Base-by-base conservation (phyloP, 1,140 invertebrate genomes). In the Caenorhabditis latens region DNA sequence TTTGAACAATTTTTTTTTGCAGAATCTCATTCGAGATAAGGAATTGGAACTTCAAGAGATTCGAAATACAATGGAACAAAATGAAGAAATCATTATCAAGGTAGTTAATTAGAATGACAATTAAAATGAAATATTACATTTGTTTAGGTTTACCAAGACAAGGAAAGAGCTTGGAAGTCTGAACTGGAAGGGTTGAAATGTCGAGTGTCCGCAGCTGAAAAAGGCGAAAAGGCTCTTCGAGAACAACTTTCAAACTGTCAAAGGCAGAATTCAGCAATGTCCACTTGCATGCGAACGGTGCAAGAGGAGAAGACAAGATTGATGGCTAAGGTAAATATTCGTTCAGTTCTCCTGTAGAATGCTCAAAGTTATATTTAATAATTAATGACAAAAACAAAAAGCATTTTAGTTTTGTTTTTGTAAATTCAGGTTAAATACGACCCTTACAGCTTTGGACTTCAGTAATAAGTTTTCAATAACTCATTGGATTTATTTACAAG, bases 81-180 rank as follows among this genome's bases (percentile, higher is more conserved):
- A 91, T 57, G 91, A 90, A 84, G 90, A 92, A 71, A 90, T 92
- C 46, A 84, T 91, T 21, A 89, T 91, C 16, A 86, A 86, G 79
- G 86, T 86, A 21, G 40, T 24, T 55, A 14, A 53, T 13, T 0
- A 40, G 16, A 24, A 24, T 14, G 24, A 16, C 1, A 82, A 16
- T 11, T 19, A 19, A 82, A 16, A 55, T 19, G 4, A 50, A 82
- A 21, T 82, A 21, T 57, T n/a, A 4, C 1, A 21, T 40, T 50
- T 9, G 46, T 82, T 57, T 71, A 91, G 40, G 90, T 91, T 11
- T 91, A 91, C 61, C 88, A 91, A 79, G 90, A 91, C 13, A 91
- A 91, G 61, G 90, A 91, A 53, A 86, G 91, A 14, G 85, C 88
- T 32, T 91, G 87, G 61, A 85, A 87, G 42, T 87, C 90, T 19